These are phyloP conservation scores for Alviniconcha marisindica DNA, from an alignment of 1,140 invertebrate genomes.

Conservation along the genomic window DNA sequence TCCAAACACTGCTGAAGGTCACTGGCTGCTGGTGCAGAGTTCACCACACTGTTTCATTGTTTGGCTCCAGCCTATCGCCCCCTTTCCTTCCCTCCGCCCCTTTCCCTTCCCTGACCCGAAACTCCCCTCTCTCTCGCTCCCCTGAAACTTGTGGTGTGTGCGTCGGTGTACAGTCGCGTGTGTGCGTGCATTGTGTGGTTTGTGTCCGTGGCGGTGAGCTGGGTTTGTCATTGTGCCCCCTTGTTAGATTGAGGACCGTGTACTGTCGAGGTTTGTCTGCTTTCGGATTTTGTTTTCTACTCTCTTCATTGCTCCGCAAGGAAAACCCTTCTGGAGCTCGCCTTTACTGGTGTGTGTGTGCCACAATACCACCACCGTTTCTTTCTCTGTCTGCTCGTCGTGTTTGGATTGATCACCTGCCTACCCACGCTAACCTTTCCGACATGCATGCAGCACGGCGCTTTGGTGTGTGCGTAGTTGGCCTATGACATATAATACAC, in stretches of 20 bases:
- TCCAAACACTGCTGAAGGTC: constrained; percentile 57
- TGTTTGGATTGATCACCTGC: not conserved
- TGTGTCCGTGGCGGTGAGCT: not conserved
- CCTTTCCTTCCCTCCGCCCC: constrained; percentile 4
- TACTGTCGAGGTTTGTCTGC: too few species aligned
- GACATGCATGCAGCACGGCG: too few species aligned
- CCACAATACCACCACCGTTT: too few species aligned
- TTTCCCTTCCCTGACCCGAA: not conserved
- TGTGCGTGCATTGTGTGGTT: not conserved
- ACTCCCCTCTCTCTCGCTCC: not conserved
- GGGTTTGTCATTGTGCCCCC: constrained; percentile 3
- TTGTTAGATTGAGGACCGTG: too few species aligned
- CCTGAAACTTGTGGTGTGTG: not conserved
- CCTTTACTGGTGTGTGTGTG: too few species aligned
- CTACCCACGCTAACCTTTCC: constrained; percentile 12
- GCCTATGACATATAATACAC: too few species aligned
- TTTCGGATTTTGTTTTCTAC: too few species aligned
- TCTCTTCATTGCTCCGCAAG: too few species aligned
- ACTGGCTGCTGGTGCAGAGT: constrained; percentile 43
- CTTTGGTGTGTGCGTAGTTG: too few species aligned
- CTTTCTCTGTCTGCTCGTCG: too few species aligned
- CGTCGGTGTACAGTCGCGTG: not conserved
- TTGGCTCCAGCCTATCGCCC: constrained; percentile 5
- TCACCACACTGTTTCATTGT: constrained; percentile 54
- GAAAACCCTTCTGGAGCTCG: too few species aligned